Percentiles rank a stretch among this genome's conserved stretches.
Evolutionary conservation across 2,113 vertebrate genomes (phyloP).

Genomic region (Chitala chitala): DNA sequence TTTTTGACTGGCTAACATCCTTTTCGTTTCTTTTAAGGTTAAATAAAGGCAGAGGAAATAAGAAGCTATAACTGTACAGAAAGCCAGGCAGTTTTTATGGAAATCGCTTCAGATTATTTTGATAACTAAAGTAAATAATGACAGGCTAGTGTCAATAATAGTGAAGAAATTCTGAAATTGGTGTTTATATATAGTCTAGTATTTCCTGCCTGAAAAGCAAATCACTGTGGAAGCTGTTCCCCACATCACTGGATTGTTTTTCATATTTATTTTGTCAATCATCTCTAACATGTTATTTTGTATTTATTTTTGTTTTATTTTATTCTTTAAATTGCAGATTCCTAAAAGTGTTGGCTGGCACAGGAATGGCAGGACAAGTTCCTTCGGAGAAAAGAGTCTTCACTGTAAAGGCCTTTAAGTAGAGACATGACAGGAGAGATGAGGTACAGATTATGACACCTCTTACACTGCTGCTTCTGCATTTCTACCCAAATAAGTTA

Average conservation of each 20-base stretch:
- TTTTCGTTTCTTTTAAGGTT: too few species aligned
- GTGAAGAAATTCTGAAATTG: too few species aligned
- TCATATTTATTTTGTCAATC: slow-evolving; percentile 45
- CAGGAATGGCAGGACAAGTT: slow-evolving; percentile 66
- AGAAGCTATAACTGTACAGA: too few species aligned
- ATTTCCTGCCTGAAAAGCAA: too few species aligned
- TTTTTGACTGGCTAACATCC: too few species aligned
- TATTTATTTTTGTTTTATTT: slow-evolving; percentile 49
- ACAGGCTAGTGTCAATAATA: too few species aligned
- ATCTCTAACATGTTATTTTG: slow-evolving; percentile 48
- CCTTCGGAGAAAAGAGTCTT: slow-evolving; percentile 56
- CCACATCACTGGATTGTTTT: slow-evolving; percentile 10
- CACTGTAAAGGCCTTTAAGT: slow-evolving; percentile 39
- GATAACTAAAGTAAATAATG: too few species aligned
- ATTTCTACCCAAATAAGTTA: slow-evolving; percentile 10
- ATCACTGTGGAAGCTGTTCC: too few species aligned
- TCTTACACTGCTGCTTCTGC: slow-evolving; percentile 29
- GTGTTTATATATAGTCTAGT: too few species aligned
- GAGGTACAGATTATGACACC: slow-evolving; percentile 32
- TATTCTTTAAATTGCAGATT: slow-evolving; percentile 75
- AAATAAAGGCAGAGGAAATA: too few species aligned
- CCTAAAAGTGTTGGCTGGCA: slow-evolving; percentile 70
- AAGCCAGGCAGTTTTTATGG: too few species aligned
- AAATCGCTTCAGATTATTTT: too few species aligned
- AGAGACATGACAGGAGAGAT: slow-evolving; percentile 33